Conservation (phyloP, 1,140 invertebrate genomes). For the Agrypnia vestita region DNA sequence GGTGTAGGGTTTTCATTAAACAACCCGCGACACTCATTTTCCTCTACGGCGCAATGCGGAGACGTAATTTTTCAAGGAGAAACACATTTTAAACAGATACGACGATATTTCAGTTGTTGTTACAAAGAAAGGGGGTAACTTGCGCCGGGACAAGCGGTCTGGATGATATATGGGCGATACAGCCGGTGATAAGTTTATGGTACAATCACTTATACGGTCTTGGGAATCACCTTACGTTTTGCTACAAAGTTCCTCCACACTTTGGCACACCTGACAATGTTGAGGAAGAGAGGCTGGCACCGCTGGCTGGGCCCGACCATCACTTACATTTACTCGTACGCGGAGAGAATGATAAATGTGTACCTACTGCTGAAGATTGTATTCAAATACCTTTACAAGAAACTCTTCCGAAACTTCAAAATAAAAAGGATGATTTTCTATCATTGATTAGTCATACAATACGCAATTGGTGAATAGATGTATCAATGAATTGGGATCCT, state of each 20-base stretch:
- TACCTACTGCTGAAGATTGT: too few relatives aligned
- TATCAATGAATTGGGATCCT: too few relatives aligned
- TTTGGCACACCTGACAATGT: too few relatives aligned
- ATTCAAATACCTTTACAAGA: too few relatives aligned
- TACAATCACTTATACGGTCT: conserved; percentile 23
- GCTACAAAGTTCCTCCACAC: conserved; percentile 10
- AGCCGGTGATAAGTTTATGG: conserved; percentile 28
- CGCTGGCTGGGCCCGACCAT: too few relatives aligned
- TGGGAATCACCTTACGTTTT: conserved; percentile 13
- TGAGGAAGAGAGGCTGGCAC: too few relatives aligned
- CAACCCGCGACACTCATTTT: neutral
- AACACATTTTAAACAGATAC: conserved; percentile 24
- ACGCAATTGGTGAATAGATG: too few relatives aligned
- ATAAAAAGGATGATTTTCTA: too few relatives aligned
- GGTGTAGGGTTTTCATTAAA: conserved; percentile 33
- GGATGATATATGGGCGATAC: conserved; percentile 39
- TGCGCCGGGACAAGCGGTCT: conserved; percentile 11
- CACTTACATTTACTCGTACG: too few relatives aligned
- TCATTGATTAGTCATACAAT: too few relatives aligned
- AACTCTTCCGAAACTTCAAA: too few relatives aligned
- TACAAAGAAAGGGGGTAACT: conserved; percentile 8
- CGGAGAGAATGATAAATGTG: too few relatives aligned
- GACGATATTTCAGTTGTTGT: conserved; percentile 6
- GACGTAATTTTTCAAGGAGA: conserved; percentile 13
- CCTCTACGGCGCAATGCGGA: neutral